Base-by-base conservation (phyloP, 2,888 invertebrate species). In the Allygus modestus region DNA sequence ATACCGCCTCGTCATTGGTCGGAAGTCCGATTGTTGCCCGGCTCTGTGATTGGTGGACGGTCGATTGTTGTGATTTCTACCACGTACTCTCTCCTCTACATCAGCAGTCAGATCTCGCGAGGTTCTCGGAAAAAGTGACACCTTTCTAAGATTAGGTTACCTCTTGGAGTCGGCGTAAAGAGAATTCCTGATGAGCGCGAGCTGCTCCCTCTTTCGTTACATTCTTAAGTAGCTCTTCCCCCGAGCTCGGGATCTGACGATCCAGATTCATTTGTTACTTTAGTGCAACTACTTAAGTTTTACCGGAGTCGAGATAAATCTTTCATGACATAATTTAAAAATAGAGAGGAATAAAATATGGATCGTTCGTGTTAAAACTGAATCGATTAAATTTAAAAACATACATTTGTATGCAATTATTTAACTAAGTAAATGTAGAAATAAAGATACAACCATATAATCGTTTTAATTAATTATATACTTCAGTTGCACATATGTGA, bases 191-290 rank as follows among this genome's bases (percentile, higher is more conserved):
- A 77, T 51, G 77, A 77, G 75, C 2, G 37, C 28, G 11, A 28
- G 77, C 77, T 43, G 4, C 23, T 51, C 65, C 73, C 41, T 73
- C 77, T 77, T 77, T 77, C 77, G 46, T 77, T 46, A 77, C 43
- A 77, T 51, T 77, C 77, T 46, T 43, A 77, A 77, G 77, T 51
- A 77, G 77, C 51, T 77, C 77, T 73, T 73, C 46, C 51, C 77
- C 41, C 51, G 77, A 20, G 77, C 73, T 73, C 11, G 73, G 20
- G 73, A 73, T 73, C 41, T 73, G 73, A 37, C 73, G 73, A 28
- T 37, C 20, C 73, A 20, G 9, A 2, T 41, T 41, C 43, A 73
- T 73, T 73, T 73, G 73, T 28, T 41, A 20, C 41, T 73, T 73
- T 12, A 69, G 4, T 58, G 58, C n/a, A n/a, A n/a, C 41, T 9